phyloP scores from a whole-genome alignment of 37 sponge, comb jelly and placozoan genomes.

The Aplysina aerophoba region DNA sequence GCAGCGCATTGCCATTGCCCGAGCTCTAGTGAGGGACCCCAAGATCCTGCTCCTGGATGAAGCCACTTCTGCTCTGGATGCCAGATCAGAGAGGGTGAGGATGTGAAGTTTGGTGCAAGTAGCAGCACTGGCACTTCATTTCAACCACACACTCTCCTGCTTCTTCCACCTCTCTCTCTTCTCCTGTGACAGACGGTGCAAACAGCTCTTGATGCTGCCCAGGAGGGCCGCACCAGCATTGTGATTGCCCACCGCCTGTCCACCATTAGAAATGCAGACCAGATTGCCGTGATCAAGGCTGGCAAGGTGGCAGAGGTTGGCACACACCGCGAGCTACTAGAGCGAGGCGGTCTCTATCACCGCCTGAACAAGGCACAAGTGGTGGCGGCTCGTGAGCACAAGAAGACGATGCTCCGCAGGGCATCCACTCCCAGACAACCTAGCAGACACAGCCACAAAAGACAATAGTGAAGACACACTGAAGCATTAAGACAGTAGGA shows the following conservation, averaged over 20 bases:
- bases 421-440: too few relatives aligned
- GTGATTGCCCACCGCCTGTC: slow-evolving; percentile 95
- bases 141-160: too few relatives aligned
- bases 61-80: slow-evolving; percentile 62
- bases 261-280: slow-evolving; percentile 87
- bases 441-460: too few relatives aligned
- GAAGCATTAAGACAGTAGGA: too few relatives aligned
- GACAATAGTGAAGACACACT: too few relatives aligned
- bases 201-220: slow-evolving; percentile 90
- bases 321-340: slow-evolving; percentile 82
- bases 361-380: slow-evolving; percentile 51
- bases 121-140: too few relatives aligned
- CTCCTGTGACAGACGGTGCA: slow-evolving; percentile 69
- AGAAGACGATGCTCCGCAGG: too few relatives aligned
- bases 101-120: too few relatives aligned
- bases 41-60: slow-evolving; percentile 64
- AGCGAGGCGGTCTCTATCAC: slow-evolving; percentile 78
- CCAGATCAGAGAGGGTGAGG: slow-evolving; percentile 70
- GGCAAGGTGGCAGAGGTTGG: slow-evolving; percentile 81
- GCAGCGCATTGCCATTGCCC: slow-evolving; percentile 61
- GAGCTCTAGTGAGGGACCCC: slow-evolving; percentile 61
- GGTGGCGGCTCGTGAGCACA: too few relatives aligned
- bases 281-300: slow-evolving; percentile 87
- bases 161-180: too few relatives aligned
- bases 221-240: slow-evolving; percentile 88